Conservation (phyloP, 2,888 invertebrate species). For the Lymantria dispar region DNA sequence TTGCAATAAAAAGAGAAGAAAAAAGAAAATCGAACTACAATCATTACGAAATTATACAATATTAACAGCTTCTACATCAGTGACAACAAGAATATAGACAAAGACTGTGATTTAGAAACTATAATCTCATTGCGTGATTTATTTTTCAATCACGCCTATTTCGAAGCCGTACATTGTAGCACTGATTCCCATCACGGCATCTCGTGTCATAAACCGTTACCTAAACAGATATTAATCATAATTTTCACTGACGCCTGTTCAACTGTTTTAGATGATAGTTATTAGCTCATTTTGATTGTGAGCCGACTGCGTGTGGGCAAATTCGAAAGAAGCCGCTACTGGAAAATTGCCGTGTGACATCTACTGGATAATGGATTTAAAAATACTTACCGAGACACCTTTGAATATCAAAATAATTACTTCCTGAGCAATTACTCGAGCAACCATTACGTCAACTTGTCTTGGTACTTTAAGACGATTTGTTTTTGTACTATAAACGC, state of each 20-base stretch:
- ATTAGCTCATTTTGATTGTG: constrained; percentile 71
- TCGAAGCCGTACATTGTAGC: constrained; percentile 19
- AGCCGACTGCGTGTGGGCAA: constrained; percentile 72
- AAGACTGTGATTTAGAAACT: constrained; percentile 11
- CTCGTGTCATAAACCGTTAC: constrained; percentile 61
- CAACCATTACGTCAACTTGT: constrained; percentile 46
- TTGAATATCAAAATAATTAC: constrained; percentile 71
- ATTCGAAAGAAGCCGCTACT: constrained; percentile 57
- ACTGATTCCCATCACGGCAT: constrained; percentile 50
- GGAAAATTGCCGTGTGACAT: constrained; percentile 80
- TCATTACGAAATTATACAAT: constrained; percentile 1
- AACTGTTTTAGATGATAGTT: constrained; percentile 76
- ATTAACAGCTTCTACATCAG: constrained; percentile 6
- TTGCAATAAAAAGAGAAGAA: no score
- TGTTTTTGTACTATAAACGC: constrained; percentile 26
- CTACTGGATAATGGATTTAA: constrained; percentile 74
- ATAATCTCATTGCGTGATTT: constrained; percentile 23
- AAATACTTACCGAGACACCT: constrained; percentile 68
- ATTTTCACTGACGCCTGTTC: constrained; percentile 77
- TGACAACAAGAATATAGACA: constrained; percentile 8
- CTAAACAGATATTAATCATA: constrained; percentile 82
- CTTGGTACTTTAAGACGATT: constrained; percentile 42
- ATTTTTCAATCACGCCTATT: constrained; percentile 27
- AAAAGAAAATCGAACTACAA: neutral
- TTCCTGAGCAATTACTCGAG: constrained; percentile 62